Evolutionary conservation across 2,113 vertebrate species (phyloP).

Genomic region (Gobius niger): DNA sequence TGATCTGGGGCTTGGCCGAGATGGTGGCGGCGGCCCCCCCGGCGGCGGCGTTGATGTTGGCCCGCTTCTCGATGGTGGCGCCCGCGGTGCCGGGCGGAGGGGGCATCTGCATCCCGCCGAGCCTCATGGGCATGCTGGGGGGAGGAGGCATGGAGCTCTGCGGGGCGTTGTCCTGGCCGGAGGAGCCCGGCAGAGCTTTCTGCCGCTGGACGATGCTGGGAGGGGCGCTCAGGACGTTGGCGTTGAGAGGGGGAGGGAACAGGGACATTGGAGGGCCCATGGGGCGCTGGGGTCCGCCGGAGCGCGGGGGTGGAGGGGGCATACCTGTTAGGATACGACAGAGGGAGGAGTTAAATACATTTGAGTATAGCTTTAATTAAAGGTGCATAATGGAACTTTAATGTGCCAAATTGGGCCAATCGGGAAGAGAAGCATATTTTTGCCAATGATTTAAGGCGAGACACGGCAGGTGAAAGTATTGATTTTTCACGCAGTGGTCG

Average conservation of each 20-base stretch:
- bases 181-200: slow-evolving; percentile 80
- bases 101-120: slow-evolving; percentile 74
- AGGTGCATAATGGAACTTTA: too few species aligned
- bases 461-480: too few species aligned
- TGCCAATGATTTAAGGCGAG: too few species aligned
- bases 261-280: slow-evolving; percentile 85
- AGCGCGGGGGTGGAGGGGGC: slow-evolving; percentile 91
- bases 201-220: slow-evolving; percentile 93
- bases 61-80: slow-evolving; percentile 78
- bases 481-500: too few species aligned
- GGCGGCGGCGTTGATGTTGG: slow-evolving; percentile 69
- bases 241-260: slow-evolving; percentile 86
- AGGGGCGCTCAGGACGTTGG: slow-evolving; percentile 93
- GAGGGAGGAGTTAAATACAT: background rate
- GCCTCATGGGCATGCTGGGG: slow-evolving; percentile 67
- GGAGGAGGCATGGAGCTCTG: slow-evolving; percentile 69
- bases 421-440: too few species aligned
- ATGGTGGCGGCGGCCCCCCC: slow-evolving; percentile 83
- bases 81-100: slow-evolving; percentile 76
- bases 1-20: slow-evolving; percentile 98
- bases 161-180: slow-evolving; percentile 39
- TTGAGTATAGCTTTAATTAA: too few species aligned
- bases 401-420: too few species aligned
- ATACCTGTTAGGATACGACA: slow-evolving; percentile 78
- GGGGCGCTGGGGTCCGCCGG: slow-evolving; percentile 83